Evolutionary conservation across 2,113 vertebrate species (phyloP).

Genomic region (Orcinus orca): DNA sequence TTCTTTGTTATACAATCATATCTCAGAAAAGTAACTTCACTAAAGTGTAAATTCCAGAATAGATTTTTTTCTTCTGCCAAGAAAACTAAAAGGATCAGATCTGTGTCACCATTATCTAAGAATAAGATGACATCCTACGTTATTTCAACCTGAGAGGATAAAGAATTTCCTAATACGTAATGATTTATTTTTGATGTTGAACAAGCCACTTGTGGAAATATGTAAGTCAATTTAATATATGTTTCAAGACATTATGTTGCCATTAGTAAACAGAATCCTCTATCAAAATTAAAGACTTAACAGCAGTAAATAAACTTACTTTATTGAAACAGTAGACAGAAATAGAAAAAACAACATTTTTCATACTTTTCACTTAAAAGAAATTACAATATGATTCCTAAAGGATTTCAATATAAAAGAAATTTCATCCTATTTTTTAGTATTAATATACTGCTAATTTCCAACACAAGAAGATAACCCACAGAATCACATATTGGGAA

Average conservation of each 20-base stretch:
- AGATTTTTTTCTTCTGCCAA: slow-evolving; percentile 20
- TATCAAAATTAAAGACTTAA: slow-evolving; percentile 33
- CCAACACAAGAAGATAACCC: background rate
- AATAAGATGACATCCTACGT: background rate
- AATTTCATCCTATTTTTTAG: slow-evolving; percentile 19
- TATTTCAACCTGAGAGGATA: background rate
- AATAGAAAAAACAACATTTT: background rate
- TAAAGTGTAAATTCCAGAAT: background rate
- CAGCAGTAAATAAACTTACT: background rate
- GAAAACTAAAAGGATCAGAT: slow-evolving; percentile 31
- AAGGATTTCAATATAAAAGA: slow-evolving; percentile 8
- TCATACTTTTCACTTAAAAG: background rate
- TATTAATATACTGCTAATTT: background rate
- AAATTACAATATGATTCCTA: background rate
- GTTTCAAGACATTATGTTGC: background rate
- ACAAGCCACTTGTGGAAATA: slow-evolving; percentile 40
- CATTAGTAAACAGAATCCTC: background rate
- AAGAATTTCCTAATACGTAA: background rate
- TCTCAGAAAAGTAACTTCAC: background rate
- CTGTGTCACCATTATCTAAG: slow-evolving; percentile 3
- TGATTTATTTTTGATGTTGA: slow-evolving; percentile 39
- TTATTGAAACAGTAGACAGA: slow-evolving; percentile 11
- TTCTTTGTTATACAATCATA: background rate
- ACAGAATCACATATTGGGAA: background rate
- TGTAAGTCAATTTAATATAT: background rate